Base-by-base conservation (phyloP, 1,140 invertebrate genomes). In the Choristoneura fumiferana region DNA sequence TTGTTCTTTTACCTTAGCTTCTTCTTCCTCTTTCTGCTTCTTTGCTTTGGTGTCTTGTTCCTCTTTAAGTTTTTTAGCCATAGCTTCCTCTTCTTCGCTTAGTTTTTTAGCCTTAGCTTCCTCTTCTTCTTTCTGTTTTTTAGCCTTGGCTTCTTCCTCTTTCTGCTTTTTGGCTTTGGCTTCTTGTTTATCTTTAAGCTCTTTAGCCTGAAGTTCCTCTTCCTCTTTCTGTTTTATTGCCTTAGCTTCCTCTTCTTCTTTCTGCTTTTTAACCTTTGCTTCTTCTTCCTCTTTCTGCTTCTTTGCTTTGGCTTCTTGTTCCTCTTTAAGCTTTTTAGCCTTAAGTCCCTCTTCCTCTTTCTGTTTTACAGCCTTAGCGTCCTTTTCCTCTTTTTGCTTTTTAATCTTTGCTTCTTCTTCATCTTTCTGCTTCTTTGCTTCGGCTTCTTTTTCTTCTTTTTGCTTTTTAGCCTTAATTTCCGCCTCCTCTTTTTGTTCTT, bases 91-190 rank as follows among this genome's bases (percentile, higher is more conserved):
- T 40, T 57, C 60, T 62, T 64, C 54, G 22, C 54, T 49, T 54
- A 52, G 3, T 14, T 59, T 29, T 36, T 33, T 54, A 57, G 60
- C 29, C 4, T 14, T 18, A 35, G 15, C 17, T 57, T 69, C 56
- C 59, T 69, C 22, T 10, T 57, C 8, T 37, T 45, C 69, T 58
- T 79, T 65, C 57, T 54, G 53, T 60, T 53, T 60, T 38, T 64
- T 63, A n/a, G 62, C 54, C 35, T 73, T 57, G 18, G 56, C 60
- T 57, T 73, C 60, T 58, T 60, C 8, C 53, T 55, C 69, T 63
- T 67, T 70, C 56, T 37, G 56, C 62, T 63, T 76, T 38, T 15
- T 54, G 58, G 57, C 63, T 61, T 36, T 71, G 38, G 22, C 58
- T 53, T 58, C 35, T 39, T 55, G n/a, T 59, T 49, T 37, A 10